Evolutionary conservation across 2,113 vertebrate species (phyloP).

Genomic region (Solea solea): DNA sequence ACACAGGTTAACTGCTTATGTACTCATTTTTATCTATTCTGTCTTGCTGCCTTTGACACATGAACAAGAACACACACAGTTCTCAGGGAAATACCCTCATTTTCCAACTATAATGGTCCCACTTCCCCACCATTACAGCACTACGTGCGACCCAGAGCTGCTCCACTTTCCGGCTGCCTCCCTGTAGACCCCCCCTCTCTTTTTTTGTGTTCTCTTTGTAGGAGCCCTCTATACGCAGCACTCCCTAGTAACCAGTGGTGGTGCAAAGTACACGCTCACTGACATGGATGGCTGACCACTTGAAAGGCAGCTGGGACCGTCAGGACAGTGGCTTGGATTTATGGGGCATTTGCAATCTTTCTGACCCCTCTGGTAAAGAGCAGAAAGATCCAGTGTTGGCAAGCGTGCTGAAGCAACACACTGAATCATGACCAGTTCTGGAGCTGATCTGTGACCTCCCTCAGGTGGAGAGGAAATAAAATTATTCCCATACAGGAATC

Average conservation of each 20-base stretch:
- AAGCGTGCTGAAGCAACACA: constrained; percentile 43
- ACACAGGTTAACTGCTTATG: neutral
- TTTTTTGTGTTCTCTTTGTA: constrained; percentile 6
- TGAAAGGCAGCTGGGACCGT: constrained; percentile 50
- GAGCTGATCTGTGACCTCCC: constrained; percentile 41
- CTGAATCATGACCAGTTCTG: constrained; percentile 22
- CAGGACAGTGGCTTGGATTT: constrained; percentile 39
- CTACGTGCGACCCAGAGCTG: constrained; percentile 42
- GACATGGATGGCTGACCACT: constrained; percentile 53
- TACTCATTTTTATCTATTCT: constrained; percentile 29
- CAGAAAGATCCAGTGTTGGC: constrained; percentile 36
- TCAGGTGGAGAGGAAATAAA: neutral
- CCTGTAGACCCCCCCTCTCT: constrained; percentile 19
- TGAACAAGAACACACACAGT: constrained; percentile 10
- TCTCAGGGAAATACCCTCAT: constrained; percentile 56
- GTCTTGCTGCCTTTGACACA: constrained; percentile 14
- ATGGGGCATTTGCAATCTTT: constrained; percentile 42
- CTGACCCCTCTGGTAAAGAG: constrained; percentile 15
- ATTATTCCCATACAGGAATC: neutral
- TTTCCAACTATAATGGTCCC: constrained; percentile 59
- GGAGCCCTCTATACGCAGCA: constrained; percentile 28
- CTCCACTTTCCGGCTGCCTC: constrained; percentile 64
- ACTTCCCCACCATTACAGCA: neutral
- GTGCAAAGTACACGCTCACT: constrained; percentile 44
- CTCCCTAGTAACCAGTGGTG: constrained; percentile 10